A percentile compares a stretch with the other conserved stretches of the same genome.
Conservation (phyloP, 1,140 invertebrate genomes). For the Bacillus rossius region DNA sequence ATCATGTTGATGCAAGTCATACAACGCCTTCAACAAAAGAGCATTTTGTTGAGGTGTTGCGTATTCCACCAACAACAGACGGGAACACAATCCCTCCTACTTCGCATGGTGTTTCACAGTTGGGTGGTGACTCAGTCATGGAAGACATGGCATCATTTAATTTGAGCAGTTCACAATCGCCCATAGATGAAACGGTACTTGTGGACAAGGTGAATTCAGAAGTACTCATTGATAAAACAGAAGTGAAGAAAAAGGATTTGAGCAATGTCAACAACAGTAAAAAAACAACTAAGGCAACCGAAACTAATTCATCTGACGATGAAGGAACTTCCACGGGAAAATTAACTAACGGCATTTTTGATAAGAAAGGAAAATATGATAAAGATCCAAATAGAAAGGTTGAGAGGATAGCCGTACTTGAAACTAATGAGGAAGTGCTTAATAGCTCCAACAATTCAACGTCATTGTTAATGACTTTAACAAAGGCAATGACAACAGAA, state of each 20-base stretch:
- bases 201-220: too few relatives aligned
- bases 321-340: not conserved
- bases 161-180: too few relatives aligned
- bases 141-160: too few relatives aligned
- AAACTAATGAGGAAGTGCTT: constrained; percentile 9
- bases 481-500: too few relatives aligned
- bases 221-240: too few relatives aligned
- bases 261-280: too few relatives aligned
- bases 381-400: constrained; percentile 7
- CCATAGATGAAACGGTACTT: too few relatives aligned
- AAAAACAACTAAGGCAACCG: too few relatives aligned
- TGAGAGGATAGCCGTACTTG: not conserved
- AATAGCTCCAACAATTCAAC: constrained; percentile 1
- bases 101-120: not conserved
- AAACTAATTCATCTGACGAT: not conserved
- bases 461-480: too few relatives aligned
- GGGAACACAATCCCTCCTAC: constrained; percentile 2
- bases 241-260: too few relatives aligned
- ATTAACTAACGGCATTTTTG: not conserved
- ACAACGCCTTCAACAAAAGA: not conserved
- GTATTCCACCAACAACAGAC: not conserved
- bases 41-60: not conserved
- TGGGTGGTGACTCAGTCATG: not conserved
- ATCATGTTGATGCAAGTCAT: not conserved
- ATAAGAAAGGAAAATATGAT: constrained; percentile 2